Conservation (phyloP, 2,888 invertebrate genomes). For the Euclidia mi region DNA sequence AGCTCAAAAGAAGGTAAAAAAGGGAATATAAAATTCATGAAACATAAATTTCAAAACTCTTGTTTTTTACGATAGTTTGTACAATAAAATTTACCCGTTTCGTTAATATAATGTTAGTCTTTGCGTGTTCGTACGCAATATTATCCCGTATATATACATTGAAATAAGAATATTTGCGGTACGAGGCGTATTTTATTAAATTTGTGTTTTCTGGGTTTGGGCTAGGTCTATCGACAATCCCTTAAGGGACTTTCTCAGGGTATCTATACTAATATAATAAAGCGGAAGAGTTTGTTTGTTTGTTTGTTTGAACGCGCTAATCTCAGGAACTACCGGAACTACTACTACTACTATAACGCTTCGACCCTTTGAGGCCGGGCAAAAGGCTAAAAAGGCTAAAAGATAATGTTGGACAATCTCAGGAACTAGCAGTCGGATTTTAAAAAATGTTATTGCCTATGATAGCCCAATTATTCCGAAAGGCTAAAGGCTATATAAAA, state of each 20-base stretch:
- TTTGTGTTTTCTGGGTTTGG: constrained; percentile 23
- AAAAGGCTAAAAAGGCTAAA: no score
- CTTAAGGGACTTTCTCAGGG: constrained; percentile 11
- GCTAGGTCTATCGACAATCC: constrained; percentile 10
- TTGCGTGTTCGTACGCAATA: constrained; percentile 18
- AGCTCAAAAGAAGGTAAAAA: constrained; percentile 16
- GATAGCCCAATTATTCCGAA: no score
- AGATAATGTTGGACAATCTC: no score
- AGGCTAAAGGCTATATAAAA: no score
- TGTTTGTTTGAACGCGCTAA: constrained; percentile 12
- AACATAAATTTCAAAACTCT: constrained; percentile 34
- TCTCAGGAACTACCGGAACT: neutral
- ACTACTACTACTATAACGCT: no score
- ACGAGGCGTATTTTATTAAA: constrained; percentile 46
- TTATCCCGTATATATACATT: constrained; percentile 30
- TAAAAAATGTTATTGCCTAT: no score
- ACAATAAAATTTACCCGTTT: constrained; percentile 28
- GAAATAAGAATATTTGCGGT: constrained; percentile 45
- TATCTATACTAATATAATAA: no score
- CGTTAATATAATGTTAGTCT: neutral
- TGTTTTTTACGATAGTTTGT: constrained; percentile 30
- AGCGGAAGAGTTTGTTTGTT: no score
- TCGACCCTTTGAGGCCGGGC: no score
- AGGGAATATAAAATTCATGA: constrained; percentile 15
- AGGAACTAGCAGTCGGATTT: no score